phyloP scores from a whole-genome alignment of 1,140 invertebrate genomes.

The Atta texana region DNA sequence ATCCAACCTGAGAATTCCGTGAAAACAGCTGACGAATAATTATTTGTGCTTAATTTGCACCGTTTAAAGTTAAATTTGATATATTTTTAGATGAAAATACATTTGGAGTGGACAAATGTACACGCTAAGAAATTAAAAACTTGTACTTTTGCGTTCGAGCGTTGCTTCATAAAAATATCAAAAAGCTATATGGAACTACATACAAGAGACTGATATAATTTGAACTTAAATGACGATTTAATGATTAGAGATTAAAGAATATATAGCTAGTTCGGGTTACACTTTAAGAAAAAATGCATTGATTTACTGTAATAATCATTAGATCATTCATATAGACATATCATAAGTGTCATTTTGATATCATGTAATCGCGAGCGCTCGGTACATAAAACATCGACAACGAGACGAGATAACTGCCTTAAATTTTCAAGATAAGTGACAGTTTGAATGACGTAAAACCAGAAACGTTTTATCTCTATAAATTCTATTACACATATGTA shows the following conservation, averaged over 20 bases:
- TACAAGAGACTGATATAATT: not conserved
- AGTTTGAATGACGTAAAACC: slow-evolving; percentile 52
- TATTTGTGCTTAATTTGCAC: not conserved
- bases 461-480: slow-evolving; percentile 52
- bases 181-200: not conserved
- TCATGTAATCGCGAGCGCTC: not conserved
- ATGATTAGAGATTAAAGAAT: slow-evolving; percentile 23
- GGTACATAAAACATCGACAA: slow-evolving; percentile 56
- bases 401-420: slow-evolving; percentile 67
- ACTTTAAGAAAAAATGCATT: not conserved
- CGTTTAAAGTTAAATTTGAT: not conserved
- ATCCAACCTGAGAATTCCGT: not conserved
- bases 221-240: not conserved
- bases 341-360: slow-evolving; percentile 8
- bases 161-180: not conserved
- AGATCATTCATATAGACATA: no score
- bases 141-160: not conserved
- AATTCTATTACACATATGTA: slow-evolving; percentile 37
- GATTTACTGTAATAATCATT: slow-evolving; percentile 11
- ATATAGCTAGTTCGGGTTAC: not conserved
- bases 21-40: not conserved
- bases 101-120: not conserved
- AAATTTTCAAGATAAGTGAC: slow-evolving; percentile 63
- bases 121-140: not conserved
- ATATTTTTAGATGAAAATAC: not conserved